Evolutionary conservation across 2,888 invertebrate species (phyloP).

Genomic region (Napeogenes sylphis): DNA sequence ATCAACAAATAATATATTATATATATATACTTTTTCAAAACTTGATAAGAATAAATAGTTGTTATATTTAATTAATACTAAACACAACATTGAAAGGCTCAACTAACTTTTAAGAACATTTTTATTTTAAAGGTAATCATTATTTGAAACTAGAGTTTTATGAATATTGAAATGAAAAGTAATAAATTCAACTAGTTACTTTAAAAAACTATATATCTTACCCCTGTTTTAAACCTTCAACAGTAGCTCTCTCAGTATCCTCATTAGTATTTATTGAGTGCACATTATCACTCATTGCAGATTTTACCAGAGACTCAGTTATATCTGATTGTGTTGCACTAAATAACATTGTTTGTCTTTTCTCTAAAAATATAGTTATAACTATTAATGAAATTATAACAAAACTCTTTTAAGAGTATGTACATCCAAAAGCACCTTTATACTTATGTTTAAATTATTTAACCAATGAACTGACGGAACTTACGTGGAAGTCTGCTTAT

Average conservation of each 20-base stretch:
- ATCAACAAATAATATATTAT: too few species aligned
- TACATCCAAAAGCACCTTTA: background rate
- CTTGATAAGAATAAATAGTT: too few species aligned
- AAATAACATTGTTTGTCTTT: slow-evolving; percentile 97
- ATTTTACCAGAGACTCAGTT: slow-evolving; percentile 89
- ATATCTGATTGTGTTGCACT: slow-evolving; percentile 96
- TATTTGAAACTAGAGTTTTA: background rate
- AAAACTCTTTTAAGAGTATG: background rate
- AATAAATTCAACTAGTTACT: too few species aligned
- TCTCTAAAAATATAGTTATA: slow-evolving; percentile 76
- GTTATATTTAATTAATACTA: too few species aligned
- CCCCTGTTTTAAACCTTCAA: slow-evolving; percentile 89
- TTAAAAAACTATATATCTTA: slow-evolving; percentile 29
- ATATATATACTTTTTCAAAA: too few species aligned
- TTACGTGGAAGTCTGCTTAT: slow-evolving; percentile 93
- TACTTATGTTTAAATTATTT: too few species aligned
- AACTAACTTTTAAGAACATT: too few species aligned
- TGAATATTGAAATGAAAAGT: too few species aligned
- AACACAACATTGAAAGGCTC: too few species aligned
- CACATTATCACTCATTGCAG: slow-evolving; percentile 94
- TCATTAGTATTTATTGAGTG: slow-evolving; percentile 95
- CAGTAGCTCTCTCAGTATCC: slow-evolving; percentile 86
- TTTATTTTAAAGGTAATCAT: too few species aligned
- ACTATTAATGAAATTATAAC: background rate
- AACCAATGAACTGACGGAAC: slow-evolving; percentile 43